A percentile compares a stretch with the other conserved stretches of the same genome.
Conservation (phyloP, 2,113 vertebrate genomes). For the Brienomyrus brachyistius region DNA sequence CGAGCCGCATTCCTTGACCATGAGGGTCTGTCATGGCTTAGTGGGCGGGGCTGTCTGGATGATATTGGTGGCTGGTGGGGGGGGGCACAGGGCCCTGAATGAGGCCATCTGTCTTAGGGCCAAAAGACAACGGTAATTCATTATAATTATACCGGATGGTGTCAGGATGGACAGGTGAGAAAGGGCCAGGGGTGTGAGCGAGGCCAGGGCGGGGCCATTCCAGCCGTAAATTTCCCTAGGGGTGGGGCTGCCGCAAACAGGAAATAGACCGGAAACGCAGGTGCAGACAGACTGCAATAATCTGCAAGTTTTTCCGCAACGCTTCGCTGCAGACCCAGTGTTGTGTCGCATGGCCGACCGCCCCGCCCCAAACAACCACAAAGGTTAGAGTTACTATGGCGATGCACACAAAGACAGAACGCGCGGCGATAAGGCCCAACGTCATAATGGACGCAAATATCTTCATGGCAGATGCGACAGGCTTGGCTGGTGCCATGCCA, state of each 20-base stretch:
- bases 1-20: not conserved
- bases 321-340: not conserved
- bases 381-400: not conserved
- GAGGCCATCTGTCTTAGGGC: too few species aligned
- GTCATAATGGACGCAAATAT: slow-evolving; percentile 1
- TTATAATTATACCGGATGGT: not conserved
- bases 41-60: not conserved
- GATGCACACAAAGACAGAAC: not conserved
- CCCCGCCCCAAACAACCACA: not conserved
- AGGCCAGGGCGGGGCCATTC: not conserved
- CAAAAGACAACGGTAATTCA: not conserved
- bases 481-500: not conserved
- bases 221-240: not conserved
- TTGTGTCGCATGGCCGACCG: not conserved
- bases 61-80: not conserved
- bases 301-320: not conserved
- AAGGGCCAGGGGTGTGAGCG: not conserved
- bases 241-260: not conserved
- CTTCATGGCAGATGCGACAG: not conserved
- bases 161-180: not conserved
- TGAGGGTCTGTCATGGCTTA: not conserved
- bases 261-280: not conserved
- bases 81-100: not conserved
- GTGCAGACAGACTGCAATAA: not conserved
- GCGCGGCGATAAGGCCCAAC: not conserved